These are phyloP conservation scores for Xestia c-nigrum DNA, from an alignment of 2,888 invertebrate genomes.

Conservation along the genomic window DNA sequence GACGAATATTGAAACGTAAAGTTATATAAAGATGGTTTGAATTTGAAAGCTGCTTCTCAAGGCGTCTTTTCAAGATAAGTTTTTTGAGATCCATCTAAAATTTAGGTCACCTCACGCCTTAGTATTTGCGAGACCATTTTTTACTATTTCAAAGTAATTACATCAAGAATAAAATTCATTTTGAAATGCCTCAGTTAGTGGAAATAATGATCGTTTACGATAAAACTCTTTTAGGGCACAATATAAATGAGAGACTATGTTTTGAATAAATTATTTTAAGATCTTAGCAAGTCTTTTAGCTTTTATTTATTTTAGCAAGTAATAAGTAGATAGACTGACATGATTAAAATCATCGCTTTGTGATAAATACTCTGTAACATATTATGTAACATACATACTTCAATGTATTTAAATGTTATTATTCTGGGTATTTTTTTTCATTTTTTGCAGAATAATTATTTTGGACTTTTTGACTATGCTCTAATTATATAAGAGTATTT, in stretches of 20 bases:
- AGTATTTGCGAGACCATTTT: constrained; percentile 31
- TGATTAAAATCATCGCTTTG: neutral
- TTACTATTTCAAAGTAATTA: constrained; percentile 43
- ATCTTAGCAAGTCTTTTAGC: neutral
- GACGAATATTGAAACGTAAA: constrained; percentile 32
- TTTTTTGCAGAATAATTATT: neutral
- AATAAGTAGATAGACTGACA: neutral
- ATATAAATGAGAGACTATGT: neutral
- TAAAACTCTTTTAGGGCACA: neutral
- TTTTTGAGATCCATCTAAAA: constrained; percentile 41
- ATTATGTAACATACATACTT: neutral
- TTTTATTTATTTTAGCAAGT: neutral
- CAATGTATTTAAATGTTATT: neutral
- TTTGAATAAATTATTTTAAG: neutral
- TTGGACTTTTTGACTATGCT: neutral
- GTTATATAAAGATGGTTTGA: constrained; percentile 21
- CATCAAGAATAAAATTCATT: constrained; percentile 41
- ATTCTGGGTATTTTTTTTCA: neutral
- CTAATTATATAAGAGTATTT: neutral
- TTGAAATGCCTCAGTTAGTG: constrained; percentile 3
- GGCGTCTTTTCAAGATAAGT: constrained; percentile 36
- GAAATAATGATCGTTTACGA: constrained; percentile 21
- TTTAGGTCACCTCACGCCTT: constrained; percentile 39
- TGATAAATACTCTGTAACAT: too few species aligned
- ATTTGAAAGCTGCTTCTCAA: constrained; percentile 28